Base-by-base conservation (phyloP, 2,113 vertebrate genomes). In the Elephas maximus region DNA sequence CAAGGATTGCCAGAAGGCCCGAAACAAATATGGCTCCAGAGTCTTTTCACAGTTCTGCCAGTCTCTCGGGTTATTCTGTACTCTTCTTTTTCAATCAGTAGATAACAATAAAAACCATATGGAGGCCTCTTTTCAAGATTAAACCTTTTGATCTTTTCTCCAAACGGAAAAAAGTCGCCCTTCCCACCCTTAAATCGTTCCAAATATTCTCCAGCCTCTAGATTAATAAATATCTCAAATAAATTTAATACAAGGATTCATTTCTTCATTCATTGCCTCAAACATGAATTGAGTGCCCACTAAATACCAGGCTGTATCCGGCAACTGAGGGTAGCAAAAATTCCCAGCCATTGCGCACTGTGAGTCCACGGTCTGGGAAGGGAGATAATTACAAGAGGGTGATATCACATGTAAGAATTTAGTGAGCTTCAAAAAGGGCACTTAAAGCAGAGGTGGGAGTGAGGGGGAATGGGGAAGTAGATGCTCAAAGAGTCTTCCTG, bases 51-150 rank as follows among this genome's bases (percentile, higher is more conserved):
- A 96, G 86, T 48, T 87, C 37, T 88, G 11, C 80, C 90, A 80
- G 28, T 78, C 77, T 93, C 76, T n/a, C 37, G 91, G 89, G 89
- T 95, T 62, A 85, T 77, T 65, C 94, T 95, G 81, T 71, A 80
- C 37, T 94, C 82, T 51, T 44, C 62, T 76, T 76, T 81, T 94
- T 86, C 76, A 83, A 65, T 95, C 65, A 94, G 91, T 87, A 53
- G 79, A 90, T 80, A 81, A 73, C 81, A 94, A 97, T 95, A 79
- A 92, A 96, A 93, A 84, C 63, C 92, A 92, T 78, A 95, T 78
- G 78, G 71, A 63, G 26, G n/a, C 53, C 53, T 97, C 79, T 93
- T 78, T 69, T 74, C 44, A 87, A 88, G 18, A 57, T 91, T 33
- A 81, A 91, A 89, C 65, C 33, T 74, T 95, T 74, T 95, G 60